phyloP scores from a whole-genome alignment of 64 coral and sea anemone genomes.

The Acropora tenuis region DNA sequence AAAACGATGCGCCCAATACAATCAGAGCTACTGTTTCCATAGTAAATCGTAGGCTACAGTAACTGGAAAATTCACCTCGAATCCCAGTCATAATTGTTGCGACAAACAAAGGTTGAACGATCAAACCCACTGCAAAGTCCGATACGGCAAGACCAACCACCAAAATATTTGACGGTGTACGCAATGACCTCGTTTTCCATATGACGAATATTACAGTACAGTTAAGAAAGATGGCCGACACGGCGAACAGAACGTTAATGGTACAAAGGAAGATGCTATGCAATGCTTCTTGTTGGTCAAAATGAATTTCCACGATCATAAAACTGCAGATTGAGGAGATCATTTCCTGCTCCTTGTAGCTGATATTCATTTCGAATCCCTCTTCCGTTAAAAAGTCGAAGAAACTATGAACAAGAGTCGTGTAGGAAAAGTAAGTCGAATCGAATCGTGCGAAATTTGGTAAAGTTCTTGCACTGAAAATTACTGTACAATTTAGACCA shows the following conservation, averaged over 20 bases:
- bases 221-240: conserved; percentile 13
- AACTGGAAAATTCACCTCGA: background rate
- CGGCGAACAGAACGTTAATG: conserved; percentile 32
- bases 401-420: background rate
- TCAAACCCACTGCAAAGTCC: conserved; percentile 39
- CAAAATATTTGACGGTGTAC: conserved; percentile 45
- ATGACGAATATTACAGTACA: conserved; percentile 4
- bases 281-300: background rate
- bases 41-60: conserved; percentile 46
- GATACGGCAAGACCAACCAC: conserved; percentile 46
- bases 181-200: conserved; percentile 51
- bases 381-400: background rate
- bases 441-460: background rate
- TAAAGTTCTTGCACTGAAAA: too few species aligned
- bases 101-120: conserved; percentile 45
- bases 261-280: conserved; percentile 35
- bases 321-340: background rate
- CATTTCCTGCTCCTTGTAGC: background rate
- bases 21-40: conserved; percentile 29
- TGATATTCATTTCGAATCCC: background rate
- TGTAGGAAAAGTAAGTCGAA: background rate
- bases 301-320: background rate
- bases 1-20: conserved; percentile 22
- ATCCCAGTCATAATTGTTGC: conserved; percentile 24
- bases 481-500: too few species aligned